Conservation (phyloP, 2,888 invertebrate genomes). For the Steromphala cineraria region DNA sequence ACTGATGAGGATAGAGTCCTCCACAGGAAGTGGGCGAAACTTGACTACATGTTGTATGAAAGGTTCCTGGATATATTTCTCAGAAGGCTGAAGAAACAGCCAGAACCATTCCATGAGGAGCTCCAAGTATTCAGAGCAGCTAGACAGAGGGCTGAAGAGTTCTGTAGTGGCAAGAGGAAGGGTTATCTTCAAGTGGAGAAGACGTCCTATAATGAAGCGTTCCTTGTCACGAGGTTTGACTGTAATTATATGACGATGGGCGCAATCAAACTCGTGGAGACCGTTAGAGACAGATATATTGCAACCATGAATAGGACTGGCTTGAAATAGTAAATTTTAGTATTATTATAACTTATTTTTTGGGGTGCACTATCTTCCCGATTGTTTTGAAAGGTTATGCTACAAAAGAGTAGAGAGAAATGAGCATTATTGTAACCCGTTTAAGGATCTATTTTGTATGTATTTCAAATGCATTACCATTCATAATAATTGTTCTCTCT, state of each 20-base stretch:
- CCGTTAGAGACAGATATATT: not conserved
- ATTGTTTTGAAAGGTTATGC: too few species aligned
- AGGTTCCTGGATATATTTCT: conserved; percentile 33
- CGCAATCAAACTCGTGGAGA: not conserved
- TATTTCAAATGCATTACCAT: too few species aligned
- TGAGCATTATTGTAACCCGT: too few species aligned
- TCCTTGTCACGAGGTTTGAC: not conserved
- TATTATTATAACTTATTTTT: too few species aligned
- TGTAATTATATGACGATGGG: not conserved
- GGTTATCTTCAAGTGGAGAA: not conserved
- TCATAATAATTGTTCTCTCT: too few species aligned
- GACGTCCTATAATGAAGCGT: not conserved
- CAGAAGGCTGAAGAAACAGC: not conserved
- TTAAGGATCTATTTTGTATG: too few species aligned
- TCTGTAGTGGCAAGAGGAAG: not conserved
- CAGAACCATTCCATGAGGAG: not conserved
- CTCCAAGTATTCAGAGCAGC: not conserved
- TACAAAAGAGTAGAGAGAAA: too few species aligned
- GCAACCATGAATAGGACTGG: too few species aligned
- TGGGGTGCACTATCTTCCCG: too few species aligned
- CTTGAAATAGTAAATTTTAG: too few species aligned
- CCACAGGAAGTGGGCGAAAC: conserved; percentile 29
- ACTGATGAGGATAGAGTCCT: conserved; percentile 22
- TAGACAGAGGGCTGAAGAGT: not conserved
- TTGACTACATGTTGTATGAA: conserved; percentile 38